Evolutionary conservation across 2,797 vertebrate genomes (phyloP).

Genomic region (Sylvilagus floridanus): DNA sequence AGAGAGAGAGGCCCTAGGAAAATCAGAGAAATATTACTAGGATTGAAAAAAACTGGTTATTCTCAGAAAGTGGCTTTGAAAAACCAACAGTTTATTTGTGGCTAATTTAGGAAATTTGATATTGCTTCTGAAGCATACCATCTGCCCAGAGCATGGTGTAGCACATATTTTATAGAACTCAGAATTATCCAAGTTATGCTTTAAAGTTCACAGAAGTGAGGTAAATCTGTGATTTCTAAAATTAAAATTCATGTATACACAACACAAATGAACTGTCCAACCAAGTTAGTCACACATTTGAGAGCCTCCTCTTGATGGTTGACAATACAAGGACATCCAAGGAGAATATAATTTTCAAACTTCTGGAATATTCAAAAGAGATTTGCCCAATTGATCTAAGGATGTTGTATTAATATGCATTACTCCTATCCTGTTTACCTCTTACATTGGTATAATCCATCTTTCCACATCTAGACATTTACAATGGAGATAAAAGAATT

Average conservation of each 20-base stretch:
- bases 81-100: not conserved
- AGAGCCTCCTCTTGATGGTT: not conserved
- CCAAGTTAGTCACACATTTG: not conserved
- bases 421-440: not conserved
- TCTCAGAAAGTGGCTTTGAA: conserved; percentile 37
- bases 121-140: not conserved
- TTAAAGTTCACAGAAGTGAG: conserved; percentile 16
- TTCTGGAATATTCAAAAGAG: not conserved
- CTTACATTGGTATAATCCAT: not conserved
- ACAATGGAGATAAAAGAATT: conserved; percentile 32
- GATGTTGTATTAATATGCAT: not conserved
- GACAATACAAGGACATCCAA: not conserved
- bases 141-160: not conserved
- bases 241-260: conserved; percentile 1
- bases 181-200: not conserved
- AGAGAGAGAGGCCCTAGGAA: not conserved
- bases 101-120: not conserved
- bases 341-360: conserved; percentile 41
- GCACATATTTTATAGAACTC: not conserved
- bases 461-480: not conserved
- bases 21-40: not conserved
- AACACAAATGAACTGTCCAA: conserved; percentile 33
- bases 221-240: not conserved
- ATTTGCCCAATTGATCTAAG: not conserved
- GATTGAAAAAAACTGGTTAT: not conserved